Base-by-base conservation (phyloP, 2,797 vertebrate species). In the Eulemur albifrons region DNA sequence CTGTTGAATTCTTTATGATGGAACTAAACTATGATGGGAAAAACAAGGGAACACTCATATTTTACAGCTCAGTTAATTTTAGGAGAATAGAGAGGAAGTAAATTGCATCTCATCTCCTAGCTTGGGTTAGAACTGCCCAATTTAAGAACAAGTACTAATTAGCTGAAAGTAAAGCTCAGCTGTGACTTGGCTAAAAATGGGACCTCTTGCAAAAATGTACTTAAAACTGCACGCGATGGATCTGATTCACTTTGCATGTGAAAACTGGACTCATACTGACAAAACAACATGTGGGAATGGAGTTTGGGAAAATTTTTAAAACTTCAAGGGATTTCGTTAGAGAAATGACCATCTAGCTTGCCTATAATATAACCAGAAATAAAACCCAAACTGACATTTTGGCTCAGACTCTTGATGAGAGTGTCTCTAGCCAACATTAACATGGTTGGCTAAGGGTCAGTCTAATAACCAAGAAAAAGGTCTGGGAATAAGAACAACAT, bases 71-170 rank as follows among this genome's bases (percentile, higher is more conserved):
- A 38, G 95, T 89, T 96, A 90, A 96, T 97, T 97, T 97, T 96
- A 96, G 94, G 91, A 94, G 21, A 83, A 52, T 27, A 57, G 80
- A 97, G 91, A 95, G 82, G 90, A 97, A 95, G 92, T 73, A 91
- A 95, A 97, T 96, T 93, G 88, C 86, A 95, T 93, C 94, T 96
- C 79, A 91, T 97, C 94, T 76, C 91, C 82, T 79, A 79, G 96
- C 92, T 88, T 91, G 96, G 87, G 80, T 91, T 97, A 96, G 97
- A 96, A 93, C 83, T 96, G 93, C 96, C 97, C 93, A 84, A 97
- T 96, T 97, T 97, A 97, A 97, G 97, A 98, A 97, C 97, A 97
- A 97, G 97, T 83, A 98, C 97, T 97, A 97, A 97, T 98, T 97
- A 97, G 95, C 93, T 87, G 90, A 96, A 96, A 97, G 92, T 81